Base-by-base conservation (phyloP, 1,140 invertebrate species). In the Drosophila sechellia region DNA sequence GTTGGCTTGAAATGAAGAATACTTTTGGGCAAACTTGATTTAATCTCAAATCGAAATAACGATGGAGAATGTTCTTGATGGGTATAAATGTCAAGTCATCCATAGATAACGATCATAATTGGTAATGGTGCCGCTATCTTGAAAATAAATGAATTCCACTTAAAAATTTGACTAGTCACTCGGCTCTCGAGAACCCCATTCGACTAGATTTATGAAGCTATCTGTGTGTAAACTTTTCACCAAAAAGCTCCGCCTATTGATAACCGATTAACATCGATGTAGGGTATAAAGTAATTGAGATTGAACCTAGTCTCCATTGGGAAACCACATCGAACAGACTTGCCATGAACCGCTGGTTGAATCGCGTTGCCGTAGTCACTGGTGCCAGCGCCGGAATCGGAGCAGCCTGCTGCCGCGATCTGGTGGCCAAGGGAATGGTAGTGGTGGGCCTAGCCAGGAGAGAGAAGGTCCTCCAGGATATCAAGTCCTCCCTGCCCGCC, bases 401-500 rank as follows among this genome's bases (percentile, higher is more conserved):
- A 3, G 92, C 90, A 5, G 93, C 78, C 13, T 90, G 92, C 5
- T 91, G 91, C 52, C 83, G 84, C 54, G 76, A 77, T 34, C 75
- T 95, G 6, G 92, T 93, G 4, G 77, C 93, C 34, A 75, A 92
- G 61, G 94, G 94, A 12, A 91, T 95, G 91, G 92, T 93, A 45
- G 96, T 96, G 1, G 94, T 96, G 2, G 96, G 95, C 3, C 92
- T 96, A 25, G 95, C 95, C 0, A 93, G 96, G 59, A 93, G 95
- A 53, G 70, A 93, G 3, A 92, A 95, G 12, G 92, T 93, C 1
- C 94, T 86, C 0, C 58, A 75, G 6, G 43, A 90, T 17, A 40
- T 90, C 0, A 84, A 77, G 13, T 46, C 55, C 3, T 48, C 68
- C 0, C 45, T 91, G 22, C 76, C 81, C 5, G 17, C 11, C 0